Evolutionary conservation across 2,888 invertebrate species (phyloP), one percentile per base, ranked within the genome.

Genomic region (Cecidostiba fungosa): DNA sequence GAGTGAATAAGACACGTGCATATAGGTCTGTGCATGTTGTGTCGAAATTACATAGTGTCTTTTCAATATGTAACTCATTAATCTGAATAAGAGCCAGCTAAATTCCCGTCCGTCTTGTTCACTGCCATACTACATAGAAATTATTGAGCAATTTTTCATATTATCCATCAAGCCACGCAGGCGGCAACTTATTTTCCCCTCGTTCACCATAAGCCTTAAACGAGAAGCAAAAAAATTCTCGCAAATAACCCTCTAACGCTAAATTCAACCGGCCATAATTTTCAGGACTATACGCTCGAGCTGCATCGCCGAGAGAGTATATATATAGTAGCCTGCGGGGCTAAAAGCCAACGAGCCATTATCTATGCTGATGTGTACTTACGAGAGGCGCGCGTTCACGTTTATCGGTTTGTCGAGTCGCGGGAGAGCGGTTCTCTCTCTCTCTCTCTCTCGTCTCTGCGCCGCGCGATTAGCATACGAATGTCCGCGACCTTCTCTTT

Each of bases 381-480:
- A 86, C 88, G 81, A 87, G 50, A 26, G 54, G 66, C 66, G 66
- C 87, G 87, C 88, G 88, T 86, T 88, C 87, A 87, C 87, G 87
- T 90, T 90, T 90, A 90, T 78, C 90, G 89, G 89, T 87, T 87
- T 85, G 89, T 88, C 88, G 88, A 88, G 88, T 87, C 88, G 86
- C 86, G 85, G 76, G 88, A 84, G 23, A 66, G 26, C 82, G 16
- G 19, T 0, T 8, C 54, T n/a, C n/a, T 50, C 19, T 50, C 50
- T 50, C 50, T 50, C 50, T 50, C 50, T 19, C 19, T 50, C 86
- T 86, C 87, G 86, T 81, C n/a, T 59, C 54, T 6, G 10, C 54
- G 54, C 84, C 86, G 86, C 87, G 76, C 82, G 89, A 91, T 91
- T 91, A 90, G 90, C 91, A 91, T 91, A 90, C 90, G 89, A 91